Base-by-base conservation (phyloP, 2,888 invertebrate species). In the Scotopteryx bipunctaria region DNA sequence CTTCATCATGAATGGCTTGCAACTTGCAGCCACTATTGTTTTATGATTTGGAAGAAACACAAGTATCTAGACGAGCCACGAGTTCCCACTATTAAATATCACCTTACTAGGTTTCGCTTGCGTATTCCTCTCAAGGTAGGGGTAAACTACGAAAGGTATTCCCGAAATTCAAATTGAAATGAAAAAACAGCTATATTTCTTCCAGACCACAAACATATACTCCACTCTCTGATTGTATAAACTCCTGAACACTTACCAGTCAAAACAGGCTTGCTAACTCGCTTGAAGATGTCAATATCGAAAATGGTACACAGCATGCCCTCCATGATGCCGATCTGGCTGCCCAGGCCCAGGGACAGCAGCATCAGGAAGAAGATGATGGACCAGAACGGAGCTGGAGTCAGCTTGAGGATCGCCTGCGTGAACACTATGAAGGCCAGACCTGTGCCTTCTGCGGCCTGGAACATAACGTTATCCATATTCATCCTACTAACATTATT, bases 401-500 rank as follows among this genome's bases (percentile, higher is more conserved):
- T 98, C 65, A 98, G 91, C 84, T 98, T 96, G 19, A 98, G 95
- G 71, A 98, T 98, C 3, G 98, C 98, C 81, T 98, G 97, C 0
- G 98, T 98, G 89, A 98, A 98, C n/a, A 98, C 97, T 59, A 98
- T 98, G 84, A 98, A 98, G 0, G 98, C 98, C 37, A 98, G 87
- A 0, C 98, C 98, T 0, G 98, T 98, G 37, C 98, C 98, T 88
- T 98, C 97, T 19, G 98, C 98, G 15, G 98, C 98, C 97, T 97
- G 78, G 23, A 45, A 27, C 32, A 40, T 3, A 16, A 35, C 2
- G 3, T 9, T 0, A 25, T 9, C 3, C 1, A 6, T n/a, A 25
- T 6, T 6, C 1, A 25, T 1, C 3, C 9, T 9, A 8, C n/a
- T n/a, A 25, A n/a, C 2, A 1, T 5, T 2, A 25, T 9, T 1